A percentile compares a stretch with the other conserved stretches of the same genome.
Evolutionary conservation across 1,140 invertebrate species (phyloP).

Genomic region (Bombyx mandarina): DNA sequence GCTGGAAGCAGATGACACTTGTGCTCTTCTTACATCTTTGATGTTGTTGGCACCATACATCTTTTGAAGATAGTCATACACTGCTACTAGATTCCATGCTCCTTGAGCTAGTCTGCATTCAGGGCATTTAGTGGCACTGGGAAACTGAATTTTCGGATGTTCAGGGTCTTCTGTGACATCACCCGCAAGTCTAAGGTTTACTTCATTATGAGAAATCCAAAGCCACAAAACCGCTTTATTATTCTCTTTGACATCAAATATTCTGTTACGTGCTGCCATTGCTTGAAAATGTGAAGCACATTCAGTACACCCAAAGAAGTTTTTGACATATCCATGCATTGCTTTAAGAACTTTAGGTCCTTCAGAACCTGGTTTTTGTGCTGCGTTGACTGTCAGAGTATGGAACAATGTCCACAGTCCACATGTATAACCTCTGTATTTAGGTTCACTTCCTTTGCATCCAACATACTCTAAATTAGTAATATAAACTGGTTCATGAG

Average conservation of each 20-base stretch:
- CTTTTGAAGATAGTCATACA: slow-evolving; percentile 81
- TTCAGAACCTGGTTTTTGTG: slow-evolving; percentile 53
- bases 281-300: slow-evolving; percentile 89
- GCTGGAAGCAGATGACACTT: slow-evolving; percentile 26
- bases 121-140: slow-evolving; percentile 77
- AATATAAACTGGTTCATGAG: slow-evolving; percentile 71
- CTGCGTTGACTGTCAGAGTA: slow-evolving; percentile 88
- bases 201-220: slow-evolving; percentile 95
- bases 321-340: slow-evolving; percentile 90
- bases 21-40: slow-evolving; percentile 36
- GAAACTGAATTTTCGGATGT: slow-evolving; percentile 94
- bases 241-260: slow-evolving; percentile 77
- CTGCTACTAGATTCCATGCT: slow-evolving; percentile 79
- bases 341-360: slow-evolving; percentile 80
- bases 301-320: slow-evolving; percentile 95
- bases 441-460: slow-evolving; percentile 83
- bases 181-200: slow-evolving; percentile 88
- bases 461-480: slow-evolving; percentile 80
- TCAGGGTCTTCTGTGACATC: slow-evolving; percentile 92
- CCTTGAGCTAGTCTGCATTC: slow-evolving; percentile 75
- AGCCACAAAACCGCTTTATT: slow-evolving; percentile 91
- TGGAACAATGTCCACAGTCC: slow-evolving; percentile 97
- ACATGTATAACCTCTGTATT: slow-evolving; percentile 93
- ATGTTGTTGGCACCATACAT: slow-evolving; percentile 78
- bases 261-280: slow-evolving; percentile 80